These are phyloP conservation scores for Neofelis nebulosa DNA, from an alignment of 2,113 vertebrate genomes.

Conservation along the genomic window DNA sequence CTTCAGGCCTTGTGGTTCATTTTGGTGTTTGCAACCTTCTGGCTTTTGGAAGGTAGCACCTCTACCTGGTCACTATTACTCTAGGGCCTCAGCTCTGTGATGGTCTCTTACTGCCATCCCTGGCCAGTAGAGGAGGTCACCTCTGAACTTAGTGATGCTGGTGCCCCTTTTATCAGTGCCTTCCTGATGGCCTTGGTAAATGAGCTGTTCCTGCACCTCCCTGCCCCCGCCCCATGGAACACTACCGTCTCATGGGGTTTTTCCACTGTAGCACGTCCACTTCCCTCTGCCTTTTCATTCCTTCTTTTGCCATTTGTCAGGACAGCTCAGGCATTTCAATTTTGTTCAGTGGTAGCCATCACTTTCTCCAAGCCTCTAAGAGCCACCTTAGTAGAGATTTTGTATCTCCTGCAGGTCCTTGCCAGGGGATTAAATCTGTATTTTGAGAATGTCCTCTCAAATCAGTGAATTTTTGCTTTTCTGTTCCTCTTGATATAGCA, in stretches of 20 bases:
- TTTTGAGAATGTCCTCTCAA: neutral
- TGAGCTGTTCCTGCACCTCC: neutral
- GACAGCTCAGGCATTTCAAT: neutral
- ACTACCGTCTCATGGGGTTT: neutral
- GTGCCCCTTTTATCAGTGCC: neutral
- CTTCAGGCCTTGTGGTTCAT: neutral
- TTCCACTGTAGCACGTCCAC: neutral
- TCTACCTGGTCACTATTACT: neutral
- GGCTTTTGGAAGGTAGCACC: neutral
- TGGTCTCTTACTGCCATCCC: neutral
- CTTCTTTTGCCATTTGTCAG: neutral
- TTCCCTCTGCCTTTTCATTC: neutral
- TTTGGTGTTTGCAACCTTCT: neutral
- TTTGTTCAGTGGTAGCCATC: neutral
- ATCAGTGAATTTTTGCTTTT: slow-evolving; percentile 7
- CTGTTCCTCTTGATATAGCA: neutral
- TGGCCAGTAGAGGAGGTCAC: neutral
- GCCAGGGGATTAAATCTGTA: neutral
- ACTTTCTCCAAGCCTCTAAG: neutral
- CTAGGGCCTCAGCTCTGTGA: neutral
- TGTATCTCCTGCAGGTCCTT: neutral
- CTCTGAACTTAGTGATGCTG: neutral
- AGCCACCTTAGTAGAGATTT: neutral
- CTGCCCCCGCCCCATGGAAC: neutral
- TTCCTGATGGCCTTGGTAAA: neutral